These are phyloP conservation scores for Opisthograptis luteolata DNA, from an alignment of 2,888 invertebrate genomes.

Conservation along the genomic window DNA sequence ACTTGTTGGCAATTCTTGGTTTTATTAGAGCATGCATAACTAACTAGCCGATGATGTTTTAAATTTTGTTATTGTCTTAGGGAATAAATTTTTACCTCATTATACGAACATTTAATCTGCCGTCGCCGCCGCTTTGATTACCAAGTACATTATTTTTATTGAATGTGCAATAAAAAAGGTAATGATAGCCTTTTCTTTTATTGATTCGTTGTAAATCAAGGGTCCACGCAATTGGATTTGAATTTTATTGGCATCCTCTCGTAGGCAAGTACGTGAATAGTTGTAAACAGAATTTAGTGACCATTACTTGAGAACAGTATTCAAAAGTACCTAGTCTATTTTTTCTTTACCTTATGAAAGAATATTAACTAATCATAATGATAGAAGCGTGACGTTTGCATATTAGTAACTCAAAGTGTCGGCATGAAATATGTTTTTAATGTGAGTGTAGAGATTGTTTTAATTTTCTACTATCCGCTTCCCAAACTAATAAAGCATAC, in stretches of 20 bases:
- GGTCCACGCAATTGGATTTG: slow-evolving; percentile 78
- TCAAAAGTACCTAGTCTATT: slow-evolving; percentile 7
- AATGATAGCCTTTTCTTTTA: slow-evolving; percentile 81
- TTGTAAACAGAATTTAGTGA: slow-evolving; percentile 68
- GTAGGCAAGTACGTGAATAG: slow-evolving; percentile 67
- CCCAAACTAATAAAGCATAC: slow-evolving; percentile 75
- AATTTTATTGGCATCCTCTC: slow-evolving; percentile 76
- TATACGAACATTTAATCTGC: slow-evolving; percentile 40
- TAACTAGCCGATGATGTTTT: not conserved
- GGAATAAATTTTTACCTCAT: slow-evolving; percentile 9
- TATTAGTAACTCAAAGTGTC: not conserved
- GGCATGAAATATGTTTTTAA: slow-evolving; percentile 30
- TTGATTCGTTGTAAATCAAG: slow-evolving; percentile 82
- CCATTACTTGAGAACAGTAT: slow-evolving; percentile 50
- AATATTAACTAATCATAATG: too few species aligned
- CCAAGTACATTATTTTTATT: slow-evolving; percentile 79
- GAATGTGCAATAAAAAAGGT: slow-evolving; percentile 76
- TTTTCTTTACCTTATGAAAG: slow-evolving; percentile 5
- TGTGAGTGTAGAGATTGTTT: slow-evolving; percentile 64
- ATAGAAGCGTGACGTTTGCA: too few species aligned
- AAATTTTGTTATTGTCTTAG: slow-evolving; percentile 5
- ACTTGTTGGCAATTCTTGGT: not conserved
- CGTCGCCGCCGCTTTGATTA: slow-evolving; percentile 62
- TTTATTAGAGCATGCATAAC: not conserved
- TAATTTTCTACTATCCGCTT: slow-evolving; percentile 66